Base-by-base conservation (phyloP, 2,888 invertebrate genomes). In the Hofmannophila pseudospretella region DNA sequence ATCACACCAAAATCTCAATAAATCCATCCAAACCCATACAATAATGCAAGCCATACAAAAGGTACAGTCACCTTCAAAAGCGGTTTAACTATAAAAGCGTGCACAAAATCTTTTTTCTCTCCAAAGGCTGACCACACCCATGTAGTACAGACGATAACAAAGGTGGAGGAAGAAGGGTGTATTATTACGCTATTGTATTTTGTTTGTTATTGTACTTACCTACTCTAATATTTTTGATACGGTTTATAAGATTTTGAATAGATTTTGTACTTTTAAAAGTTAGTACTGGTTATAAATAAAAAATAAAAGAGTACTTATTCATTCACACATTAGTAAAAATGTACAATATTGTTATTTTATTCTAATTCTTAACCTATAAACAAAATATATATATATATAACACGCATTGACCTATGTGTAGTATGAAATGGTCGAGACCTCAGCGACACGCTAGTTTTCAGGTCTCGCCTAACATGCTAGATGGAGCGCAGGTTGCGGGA, bases 51-150 rank as follows among this genome's bases (percentile, higher is more conserved):
- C 7, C 31, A 2, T 9, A 25, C 5, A 7, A 14, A 29, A 13
- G 9, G 34, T 39, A 39, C 39, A 32, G 31, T 32, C 27, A 12
- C 8, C 7, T 9, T 32, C 31, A 39, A 39, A 39, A 39, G 34
- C 31, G 26, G 26, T 31, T 11, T 27, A 3, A 11, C 28, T 7
- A 28, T 31, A 40, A 33, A 35, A 35, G 31, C 14, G 32, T 14
- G 19, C 2, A 12, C 11, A 11, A 32, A 32, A 32, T 36, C 41
- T 41, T 50, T 43, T 47, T 44, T 36, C 31, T 23, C 29, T 28
- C 12, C 12, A 29, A 35, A 20, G 14, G 25, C 34, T 45, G 50
- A 49, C 61, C 61, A 59, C 61, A 47, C 59, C 55, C 51, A 46
- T 31, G 28, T 40, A 0, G 41, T 45, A 43, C 38, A 22, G 45